phyloP scores from a whole-genome alignment of 2,888 invertebrate species.

The Scaptomyza caliginosa region DNA sequence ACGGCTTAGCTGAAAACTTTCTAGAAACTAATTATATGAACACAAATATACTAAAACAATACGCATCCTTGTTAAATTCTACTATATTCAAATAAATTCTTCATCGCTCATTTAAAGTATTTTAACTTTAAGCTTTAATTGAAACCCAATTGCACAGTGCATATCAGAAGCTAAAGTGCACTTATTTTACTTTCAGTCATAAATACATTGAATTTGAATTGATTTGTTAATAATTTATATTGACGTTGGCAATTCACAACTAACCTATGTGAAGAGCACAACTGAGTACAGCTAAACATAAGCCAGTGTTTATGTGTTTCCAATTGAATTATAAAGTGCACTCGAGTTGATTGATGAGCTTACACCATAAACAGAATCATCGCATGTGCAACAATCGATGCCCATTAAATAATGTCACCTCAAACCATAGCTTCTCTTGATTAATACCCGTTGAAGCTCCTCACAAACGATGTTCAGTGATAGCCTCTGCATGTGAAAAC shows the following conservation, averaged over 20 bases:
- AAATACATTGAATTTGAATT: neutral
- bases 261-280: neutral
- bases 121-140: neutral
- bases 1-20: no score
- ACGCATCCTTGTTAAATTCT: no score
- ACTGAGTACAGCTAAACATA: neutral
- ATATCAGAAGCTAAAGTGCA: neutral
- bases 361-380: neutral
- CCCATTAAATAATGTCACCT: slow-evolving; percentile 6
- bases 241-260: neutral
- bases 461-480: slow-evolving; percentile 22
- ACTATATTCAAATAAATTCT: no score
- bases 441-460: slow-evolving; percentile 16
- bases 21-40: neutral
- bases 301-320: neutral
- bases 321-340: neutral
- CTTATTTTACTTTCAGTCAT: neutral
- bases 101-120: neutral
- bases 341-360: neutral
- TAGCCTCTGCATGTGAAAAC: slow-evolving; percentile 45
- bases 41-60: neutral
- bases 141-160: neutral
- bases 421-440: slow-evolving; percentile 20
- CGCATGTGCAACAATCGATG: neutral
- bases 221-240: neutral